Evolutionary conservation across 2,888 invertebrate genomes (phyloP), one percentile per base, ranked within the genome.

Genomic region (Diloba caeruleocephala): DNA sequence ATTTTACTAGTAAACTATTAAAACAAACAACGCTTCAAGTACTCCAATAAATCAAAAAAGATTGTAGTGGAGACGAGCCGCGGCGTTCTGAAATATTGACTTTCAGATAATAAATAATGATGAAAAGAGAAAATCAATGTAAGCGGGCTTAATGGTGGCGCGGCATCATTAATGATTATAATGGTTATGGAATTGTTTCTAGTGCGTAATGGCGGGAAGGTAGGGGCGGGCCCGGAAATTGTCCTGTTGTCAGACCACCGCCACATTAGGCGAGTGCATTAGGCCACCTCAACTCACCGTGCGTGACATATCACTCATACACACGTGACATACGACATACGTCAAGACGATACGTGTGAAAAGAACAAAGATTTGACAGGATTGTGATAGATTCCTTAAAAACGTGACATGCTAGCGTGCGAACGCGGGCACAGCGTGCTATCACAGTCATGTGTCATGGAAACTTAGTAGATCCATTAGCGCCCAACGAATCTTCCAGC

Each of bases 191-290:
- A 87, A 89, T 90, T 89, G 89, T 91, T 90, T 90, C 83, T 86
- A 88, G 82, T 82, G 81, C 81, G 81, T 88, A 88, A 89, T 88
- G 83, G 81, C 80, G 82, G 88, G 79, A 84, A 88, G 87, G 87
- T 84, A 81, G 88, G 90, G 90, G 85, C 82, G 83, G 80, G 82
- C 69, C 90, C 89, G 92, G 92, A 92, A 92, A 91, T 92, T 90
- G 90, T 90, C 88, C 87, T 90, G 88, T 89, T 89, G 87, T 88
- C 86, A 87, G 76, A 77, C 81, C 82, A 82, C 79, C 81, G 84
- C 72, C 82, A 81, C 92, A 91, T 92, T 92, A 92, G 86, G 76
- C 60, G 84, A 83, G 86, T 87, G 90, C 89, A 90, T 90, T 91
- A 91, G 86, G 82, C 82, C 78, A 75, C 65, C 74, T 66, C 72